Base-by-base conservation (phyloP, 2,797 vertebrate genomes). In the Sebastes itinus region DNA sequence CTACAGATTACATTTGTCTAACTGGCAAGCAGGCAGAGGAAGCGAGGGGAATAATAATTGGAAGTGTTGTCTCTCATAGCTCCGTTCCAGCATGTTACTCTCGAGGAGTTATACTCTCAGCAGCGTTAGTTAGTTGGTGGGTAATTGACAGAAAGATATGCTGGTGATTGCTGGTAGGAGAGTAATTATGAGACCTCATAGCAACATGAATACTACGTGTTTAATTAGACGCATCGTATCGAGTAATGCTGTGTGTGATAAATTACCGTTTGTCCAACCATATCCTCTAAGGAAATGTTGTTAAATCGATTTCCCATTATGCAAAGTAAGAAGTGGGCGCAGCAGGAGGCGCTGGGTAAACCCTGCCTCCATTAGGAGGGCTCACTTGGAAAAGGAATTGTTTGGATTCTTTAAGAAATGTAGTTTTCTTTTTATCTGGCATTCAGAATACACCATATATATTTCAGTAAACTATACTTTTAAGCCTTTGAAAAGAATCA, bases 11-110 rank as follows among this genome's bases (percentile, higher is more conserved):
- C 20, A 69, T 91, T 56, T 75, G 23, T 77, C 61, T 42, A 56
- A 25, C 56, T 70, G 65, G 32, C 28, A 55, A 54, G 55, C 52
- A 81, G 42, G 16, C 18, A 28, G 18, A 23, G 5, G 7, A 66
- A 72, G 68, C 68, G 72, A 78, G 28, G 14, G 33, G 54, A 79
- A 83, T 77, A 65, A 81, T 87, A 83, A 88, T 66, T 65, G 42
- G 14, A 74, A 71, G 13, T 71, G 20, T 71, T 75, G 6, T 74
- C n/a, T 72, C n/a, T 73, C 32, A 14, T 46, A 69, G 77, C 60
- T 80, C 55, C 66, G 6, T 59, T 80, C 64, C 72, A 61, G 54
- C 25, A 35, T 66, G 54, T 72, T 65, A 18, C 55, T 87, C 62
- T 46, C 0, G 1, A 60, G 30, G 55, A 83, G 55, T 68, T 58